Conservation (phyloP, 2,888 invertebrate species). For the Cheilosia scutellata region DNA sequence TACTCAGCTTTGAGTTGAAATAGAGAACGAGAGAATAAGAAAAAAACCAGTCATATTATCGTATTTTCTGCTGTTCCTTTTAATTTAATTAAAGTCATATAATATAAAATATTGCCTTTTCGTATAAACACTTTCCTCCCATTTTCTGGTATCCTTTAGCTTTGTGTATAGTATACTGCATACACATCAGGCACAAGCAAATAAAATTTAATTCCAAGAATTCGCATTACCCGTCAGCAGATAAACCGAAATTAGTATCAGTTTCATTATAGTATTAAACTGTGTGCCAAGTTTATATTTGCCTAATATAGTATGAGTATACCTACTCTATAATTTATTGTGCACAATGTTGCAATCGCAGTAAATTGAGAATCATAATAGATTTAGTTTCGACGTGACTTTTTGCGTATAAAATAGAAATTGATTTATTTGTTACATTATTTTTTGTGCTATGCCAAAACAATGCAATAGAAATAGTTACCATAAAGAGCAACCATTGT, state of each 20-base stretch:
- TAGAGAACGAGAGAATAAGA: conserved; percentile 4
- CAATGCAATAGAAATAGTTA: no score
- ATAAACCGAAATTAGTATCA: conserved; percentile 61
- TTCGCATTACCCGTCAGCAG: conserved; percentile 53
- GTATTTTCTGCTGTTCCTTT: conserved; percentile 68
- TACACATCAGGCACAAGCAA: conserved; percentile 48
- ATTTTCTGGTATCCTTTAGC: conserved; percentile 48
- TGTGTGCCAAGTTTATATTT: conserved; percentile 56
- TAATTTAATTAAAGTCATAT: conserved; percentile 74
- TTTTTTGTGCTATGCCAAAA: no score
- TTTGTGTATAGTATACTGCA: conserved; percentile 12
- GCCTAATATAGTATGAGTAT: conserved; percentile 40
- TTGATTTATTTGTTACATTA: no score
- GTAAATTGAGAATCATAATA: conserved; percentile 6
- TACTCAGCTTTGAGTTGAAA: conserved; percentile 39
- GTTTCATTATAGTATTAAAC: conserved; percentile 41
- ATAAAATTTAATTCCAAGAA: conserved; percentile 61
- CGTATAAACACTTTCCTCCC: conserved; percentile 60
- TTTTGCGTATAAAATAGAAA: background rate
- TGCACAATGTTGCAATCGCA: conserved; percentile 10
- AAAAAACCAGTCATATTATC: conserved; percentile 54
- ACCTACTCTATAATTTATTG: conserved; percentile 14
- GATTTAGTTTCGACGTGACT: background rate
- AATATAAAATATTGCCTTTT: conserved; percentile 73
- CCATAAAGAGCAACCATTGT: no score